Conservation (phyloP, 1,140 invertebrate genomes). For the Orussus abietinus region DNA sequence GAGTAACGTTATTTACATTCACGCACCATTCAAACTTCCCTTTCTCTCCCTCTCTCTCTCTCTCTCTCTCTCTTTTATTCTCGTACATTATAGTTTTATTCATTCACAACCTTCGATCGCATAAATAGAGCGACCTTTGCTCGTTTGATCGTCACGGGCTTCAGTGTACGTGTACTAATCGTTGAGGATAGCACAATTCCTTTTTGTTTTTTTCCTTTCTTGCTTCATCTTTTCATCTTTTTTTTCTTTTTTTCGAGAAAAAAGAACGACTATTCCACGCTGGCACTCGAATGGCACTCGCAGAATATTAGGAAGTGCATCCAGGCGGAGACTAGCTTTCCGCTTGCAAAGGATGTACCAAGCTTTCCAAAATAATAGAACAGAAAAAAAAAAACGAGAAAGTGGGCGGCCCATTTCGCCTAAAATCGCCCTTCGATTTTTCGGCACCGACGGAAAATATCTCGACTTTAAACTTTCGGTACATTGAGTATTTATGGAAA, state of each 20-base stretch:
- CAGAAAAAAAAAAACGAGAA: background rate
- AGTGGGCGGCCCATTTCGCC: too few species aligned
- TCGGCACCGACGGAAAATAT: background rate
- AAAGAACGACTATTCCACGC: too few species aligned
- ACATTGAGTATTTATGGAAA: background rate
- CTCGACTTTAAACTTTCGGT: background rate
- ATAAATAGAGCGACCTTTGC: background rate
- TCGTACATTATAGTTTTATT: too few species aligned
- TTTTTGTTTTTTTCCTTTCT: background rate
- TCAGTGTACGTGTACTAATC: background rate
- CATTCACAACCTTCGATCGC: background rate
- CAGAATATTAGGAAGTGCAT: slow-evolving; percentile 1
- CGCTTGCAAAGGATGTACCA: background rate
- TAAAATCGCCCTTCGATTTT: too few species aligned
- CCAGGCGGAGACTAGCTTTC: background rate
- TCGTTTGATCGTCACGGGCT: background rate
- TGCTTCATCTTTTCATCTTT: background rate
- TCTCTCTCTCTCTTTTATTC: too few species aligned
- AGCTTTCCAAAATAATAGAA: background rate
- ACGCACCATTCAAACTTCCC: background rate
- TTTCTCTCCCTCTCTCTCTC: too few species aligned
- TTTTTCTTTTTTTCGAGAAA: too few species aligned
- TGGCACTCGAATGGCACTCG: background rate
- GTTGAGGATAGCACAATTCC: background rate
- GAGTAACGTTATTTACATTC: too few species aligned